Percentiles rank a stretch among this genome's conserved stretches.
Evolutionary conservation across 1,140 invertebrate genomes (phyloP).

Genomic region (Dicyema japonicum): DNA sequence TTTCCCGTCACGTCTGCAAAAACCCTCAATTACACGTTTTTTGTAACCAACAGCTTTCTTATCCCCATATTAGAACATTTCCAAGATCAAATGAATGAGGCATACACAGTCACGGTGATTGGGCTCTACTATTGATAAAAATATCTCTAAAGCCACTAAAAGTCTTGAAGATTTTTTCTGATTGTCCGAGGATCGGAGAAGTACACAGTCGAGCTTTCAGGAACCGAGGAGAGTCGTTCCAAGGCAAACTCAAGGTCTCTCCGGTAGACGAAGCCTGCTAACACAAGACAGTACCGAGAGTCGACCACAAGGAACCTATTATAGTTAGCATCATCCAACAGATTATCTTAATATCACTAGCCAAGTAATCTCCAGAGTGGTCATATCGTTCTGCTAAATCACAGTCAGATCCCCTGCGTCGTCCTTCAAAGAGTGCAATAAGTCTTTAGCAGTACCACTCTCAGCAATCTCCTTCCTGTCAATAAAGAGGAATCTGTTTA

Average conservation of each 20-base stretch:
- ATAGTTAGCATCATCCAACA: constrained; percentile 69
- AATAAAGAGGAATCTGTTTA: constrained; percentile 90
- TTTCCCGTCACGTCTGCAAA: too few relatives aligned
- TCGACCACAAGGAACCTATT: constrained; percentile 95
- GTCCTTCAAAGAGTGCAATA: constrained; percentile 99
- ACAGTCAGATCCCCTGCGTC: constrained; percentile 8
- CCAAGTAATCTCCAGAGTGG: neutral
- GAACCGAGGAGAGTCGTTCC: neutral
- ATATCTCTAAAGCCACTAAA: constrained; percentile 1
- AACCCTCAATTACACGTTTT: constrained; percentile 72
- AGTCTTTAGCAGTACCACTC: constrained; percentile 77
- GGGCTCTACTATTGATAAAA: constrained; percentile 45
- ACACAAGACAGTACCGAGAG: constrained; percentile 65
- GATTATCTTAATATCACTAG: constrained; percentile 54
- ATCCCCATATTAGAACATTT: constrained; percentile 97
- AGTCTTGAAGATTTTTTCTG: constrained; percentile 1
- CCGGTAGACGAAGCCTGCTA: constrained; percentile 73
- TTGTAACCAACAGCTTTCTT: constrained; percentile 73
- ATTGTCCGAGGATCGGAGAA: neutral
- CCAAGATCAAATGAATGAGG: constrained; percentile 99
- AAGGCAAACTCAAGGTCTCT: constrained; percentile 32
- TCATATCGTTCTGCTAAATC: constrained; percentile 1
- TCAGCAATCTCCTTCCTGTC: constrained; percentile 91
- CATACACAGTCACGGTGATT: constrained; percentile 91
- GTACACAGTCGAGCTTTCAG: neutral